Base-by-base conservation (phyloP, 2,888 invertebrate genomes). In the Polydrusus cervinus region DNA sequence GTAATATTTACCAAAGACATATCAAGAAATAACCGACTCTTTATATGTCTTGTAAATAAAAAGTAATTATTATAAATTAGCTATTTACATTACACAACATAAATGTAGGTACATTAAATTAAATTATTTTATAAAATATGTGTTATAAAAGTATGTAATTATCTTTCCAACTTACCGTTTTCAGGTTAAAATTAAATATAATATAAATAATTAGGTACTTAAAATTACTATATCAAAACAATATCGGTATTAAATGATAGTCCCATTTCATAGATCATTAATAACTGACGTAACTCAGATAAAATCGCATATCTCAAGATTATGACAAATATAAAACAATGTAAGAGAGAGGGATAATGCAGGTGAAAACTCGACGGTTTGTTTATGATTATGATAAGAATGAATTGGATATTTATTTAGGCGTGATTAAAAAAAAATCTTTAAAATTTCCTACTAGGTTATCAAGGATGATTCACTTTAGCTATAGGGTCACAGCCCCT, bases 251-350 rank as follows among this genome's bases (percentile, higher is more conserved):
- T n/a, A 47, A 18, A 49, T 9, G 18, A 10, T 16, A 1, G 49
- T 18, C 18, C 16, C 49, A 51, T 25, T 25, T 51, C 11, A 20
- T 20, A 20, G 9, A 18, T 11, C n/a, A 3, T 16, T 18, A 7
- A 20, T 51, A 11, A 51, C 51, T 51, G 51, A 51, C 51, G 51
- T 51, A 51, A 11, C 11, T 11, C 18, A 25, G 51, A 51, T 51
- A 51, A 51, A 51, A 51, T n/a, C 11, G 16, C 6, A 1, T 51
- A 51, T 51, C 51, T 51, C 25, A 20, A 51, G 51, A 51, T 51
- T 20, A 51, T 8, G 18, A 51, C 16, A 11, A 25, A 51, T 20
- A 11, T 20, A 51, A 5, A 11, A 20, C 1, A 2, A 11, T 25
- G 20, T 51, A 9, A 51, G 51, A 51, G 11, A 20, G 20, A 16